Conservation (phyloP, 2,888 invertebrate genomes). For the Dynastes hyllus region DNA sequence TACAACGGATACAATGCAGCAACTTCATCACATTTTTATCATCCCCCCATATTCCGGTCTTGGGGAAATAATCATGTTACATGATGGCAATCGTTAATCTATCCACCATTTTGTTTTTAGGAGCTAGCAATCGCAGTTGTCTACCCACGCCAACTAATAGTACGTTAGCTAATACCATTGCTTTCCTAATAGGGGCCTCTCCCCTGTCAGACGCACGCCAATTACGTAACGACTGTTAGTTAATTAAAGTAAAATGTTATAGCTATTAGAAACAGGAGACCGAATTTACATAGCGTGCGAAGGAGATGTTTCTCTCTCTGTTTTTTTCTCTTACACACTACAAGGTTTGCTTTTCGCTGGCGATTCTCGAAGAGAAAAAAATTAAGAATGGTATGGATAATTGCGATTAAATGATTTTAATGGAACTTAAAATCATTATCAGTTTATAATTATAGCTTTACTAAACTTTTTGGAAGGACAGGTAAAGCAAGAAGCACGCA, state of each 20-base stretch:
- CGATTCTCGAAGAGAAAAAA: too few relatives aligned
- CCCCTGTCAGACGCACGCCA: slow-evolving; percentile 59
- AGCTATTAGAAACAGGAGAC: slow-evolving; percentile 63
- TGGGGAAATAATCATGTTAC: background rate
- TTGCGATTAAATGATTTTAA: too few relatives aligned
- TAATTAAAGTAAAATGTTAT: slow-evolving; percentile 66
- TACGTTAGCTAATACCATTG: background rate
- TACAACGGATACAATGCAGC: too few relatives aligned
- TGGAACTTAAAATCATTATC: too few relatives aligned
- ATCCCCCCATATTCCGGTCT: too few relatives aligned
- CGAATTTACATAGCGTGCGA: slow-evolving; percentile 64
- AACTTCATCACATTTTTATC: too few relatives aligned
- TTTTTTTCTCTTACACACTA: too few relatives aligned
- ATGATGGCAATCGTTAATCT: background rate
- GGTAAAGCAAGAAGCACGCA: too few relatives aligned
- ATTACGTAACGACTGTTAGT: slow-evolving; percentile 66
- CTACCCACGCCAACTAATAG: background rate
- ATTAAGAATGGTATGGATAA: too few relatives aligned
- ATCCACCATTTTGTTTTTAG: background rate
- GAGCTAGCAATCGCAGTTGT: background rate
- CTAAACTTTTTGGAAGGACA: too few relatives aligned
- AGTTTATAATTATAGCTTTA: too few relatives aligned
- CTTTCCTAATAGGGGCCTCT: background rate
- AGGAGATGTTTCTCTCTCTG: slow-evolving; percentile 50
- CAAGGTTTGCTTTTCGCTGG: too few relatives aligned